A percentile compares a stretch with the other conserved stretches of the same genome.
Conservation (phyloP, 2,113 vertebrate species). For the Chelonoidis abingdonii region DNA sequence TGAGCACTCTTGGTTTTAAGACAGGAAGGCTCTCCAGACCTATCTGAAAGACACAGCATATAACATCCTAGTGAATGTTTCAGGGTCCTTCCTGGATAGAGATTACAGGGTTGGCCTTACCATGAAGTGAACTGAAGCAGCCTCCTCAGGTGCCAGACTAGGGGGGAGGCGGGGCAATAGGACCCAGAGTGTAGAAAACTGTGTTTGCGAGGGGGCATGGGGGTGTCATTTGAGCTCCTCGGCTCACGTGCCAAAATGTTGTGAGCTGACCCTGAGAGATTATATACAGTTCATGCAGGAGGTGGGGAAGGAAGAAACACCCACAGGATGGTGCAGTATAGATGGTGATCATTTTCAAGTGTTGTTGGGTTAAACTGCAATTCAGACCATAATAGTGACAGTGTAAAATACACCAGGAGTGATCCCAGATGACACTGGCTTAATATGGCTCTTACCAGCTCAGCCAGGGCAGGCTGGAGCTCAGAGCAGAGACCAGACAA, state of each 20-base stretch:
- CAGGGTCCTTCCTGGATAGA: background rate
- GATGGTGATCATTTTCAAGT: background rate
- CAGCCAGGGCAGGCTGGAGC: background rate
- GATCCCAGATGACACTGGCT: accelerated
- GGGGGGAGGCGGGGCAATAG: too few species aligned
- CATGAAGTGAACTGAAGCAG: too few species aligned
- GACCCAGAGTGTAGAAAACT: too few species aligned
- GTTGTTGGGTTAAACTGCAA: background rate
- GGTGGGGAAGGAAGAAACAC: background rate
- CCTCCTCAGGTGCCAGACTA: too few species aligned
- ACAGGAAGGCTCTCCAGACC: background rate
- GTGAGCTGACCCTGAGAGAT: background rate
- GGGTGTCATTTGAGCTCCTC: too few species aligned
- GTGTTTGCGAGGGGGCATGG: too few species aligned
- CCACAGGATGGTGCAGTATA: background rate
- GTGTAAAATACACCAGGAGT: background rate
- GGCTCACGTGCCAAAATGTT: too few species aligned
- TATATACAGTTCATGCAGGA: background rate
- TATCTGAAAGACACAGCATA: background rate
- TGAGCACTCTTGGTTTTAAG: background rate
- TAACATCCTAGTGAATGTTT: background rate
- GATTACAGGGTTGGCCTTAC: too few species aligned
- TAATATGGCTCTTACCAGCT: background rate
- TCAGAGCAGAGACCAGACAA: background rate
- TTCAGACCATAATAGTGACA: background rate